Percentiles rank a stretch among this genome's conserved stretches.
Conservation (phyloP, 2,113 vertebrate genomes). For the Gopherus flavomarginatus region DNA sequence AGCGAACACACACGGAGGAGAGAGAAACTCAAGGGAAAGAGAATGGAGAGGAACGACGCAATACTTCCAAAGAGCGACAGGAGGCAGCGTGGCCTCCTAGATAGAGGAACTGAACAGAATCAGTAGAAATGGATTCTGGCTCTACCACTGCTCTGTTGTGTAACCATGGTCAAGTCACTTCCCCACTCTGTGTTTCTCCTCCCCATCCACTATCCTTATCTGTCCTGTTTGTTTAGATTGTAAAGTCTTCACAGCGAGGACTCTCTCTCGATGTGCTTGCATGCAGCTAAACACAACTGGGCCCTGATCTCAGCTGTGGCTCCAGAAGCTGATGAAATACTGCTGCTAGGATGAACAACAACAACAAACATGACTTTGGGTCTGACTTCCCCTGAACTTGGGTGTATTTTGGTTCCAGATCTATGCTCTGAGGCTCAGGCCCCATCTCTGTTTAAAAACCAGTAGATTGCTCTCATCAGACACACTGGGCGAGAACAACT, state of each 20-base stretch:
- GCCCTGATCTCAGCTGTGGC: background rate
- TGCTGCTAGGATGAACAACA: background rate
- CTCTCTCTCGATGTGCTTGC: background rate
- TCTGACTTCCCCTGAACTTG: background rate
- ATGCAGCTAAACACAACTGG: background rate
- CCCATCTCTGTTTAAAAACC: background rate
- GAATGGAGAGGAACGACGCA: accelerated
- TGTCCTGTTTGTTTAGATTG: background rate
- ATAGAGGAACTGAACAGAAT: background rate
- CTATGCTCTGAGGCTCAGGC: background rate
- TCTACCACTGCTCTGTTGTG: background rate
- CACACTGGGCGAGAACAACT: background rate
- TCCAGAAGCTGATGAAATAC: background rate
- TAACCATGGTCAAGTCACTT: background rate
- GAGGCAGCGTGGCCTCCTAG: background rate
- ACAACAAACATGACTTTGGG: background rate
- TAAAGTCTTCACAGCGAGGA: accelerated
- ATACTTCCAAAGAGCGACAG: accelerated
- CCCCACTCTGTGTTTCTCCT: background rate
- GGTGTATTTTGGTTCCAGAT: background rate
- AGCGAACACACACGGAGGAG: accelerated
- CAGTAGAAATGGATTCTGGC: background rate
- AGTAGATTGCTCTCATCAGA: accelerated
- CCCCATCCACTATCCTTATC: accelerated
- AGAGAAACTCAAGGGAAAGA: accelerated